Evolutionary conservation across 2,888 invertebrate genomes (phyloP).

Genomic region (Metellina segmentata): DNA sequence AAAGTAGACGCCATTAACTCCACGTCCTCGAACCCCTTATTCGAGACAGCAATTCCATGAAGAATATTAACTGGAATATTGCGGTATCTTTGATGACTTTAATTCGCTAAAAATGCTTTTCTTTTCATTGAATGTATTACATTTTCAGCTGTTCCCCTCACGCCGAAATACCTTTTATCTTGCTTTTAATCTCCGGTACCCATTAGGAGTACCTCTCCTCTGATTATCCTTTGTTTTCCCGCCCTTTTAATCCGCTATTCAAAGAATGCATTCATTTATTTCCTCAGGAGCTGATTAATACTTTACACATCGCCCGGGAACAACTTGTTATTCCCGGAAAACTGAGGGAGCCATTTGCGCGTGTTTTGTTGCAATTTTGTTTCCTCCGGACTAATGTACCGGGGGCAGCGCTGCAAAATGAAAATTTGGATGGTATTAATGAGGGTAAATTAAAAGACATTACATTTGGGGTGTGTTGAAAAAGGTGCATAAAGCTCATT

Average conservation of each 20-base stretch:
- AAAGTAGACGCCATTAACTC: constrained; percentile 19
- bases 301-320: constrained; percentile 45
- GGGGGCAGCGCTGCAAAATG: neutral
- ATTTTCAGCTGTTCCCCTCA: constrained; percentile 20
- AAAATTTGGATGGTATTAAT: constrained; percentile 24
- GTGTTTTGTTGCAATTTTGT: constrained; percentile 27
- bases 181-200: constrained; percentile 53
- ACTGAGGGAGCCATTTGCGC: constrained; percentile 29
- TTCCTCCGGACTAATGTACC: constrained; percentile 22
- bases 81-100: constrained; percentile 61
- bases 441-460: constrained; percentile 32
- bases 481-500: neutral
- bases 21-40: neutral
- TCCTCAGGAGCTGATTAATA: constrained; percentile 48
- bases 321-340: constrained; percentile 25
- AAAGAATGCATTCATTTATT: constrained; percentile 56
- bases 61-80: constrained; percentile 35
- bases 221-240: constrained; percentile 61
- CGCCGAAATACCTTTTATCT: constrained; percentile 51
- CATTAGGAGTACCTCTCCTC: constrained; percentile 33
- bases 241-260: constrained; percentile 56
- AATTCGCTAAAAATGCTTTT: constrained; percentile 59
- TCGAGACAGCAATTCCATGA: constrained; percentile 3
- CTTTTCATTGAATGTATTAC: constrained; percentile 48
- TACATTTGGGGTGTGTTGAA: constrained; percentile 1